Conservation (phyloP, 2,888 invertebrate genomes). For the Idaea straminata region DNA sequence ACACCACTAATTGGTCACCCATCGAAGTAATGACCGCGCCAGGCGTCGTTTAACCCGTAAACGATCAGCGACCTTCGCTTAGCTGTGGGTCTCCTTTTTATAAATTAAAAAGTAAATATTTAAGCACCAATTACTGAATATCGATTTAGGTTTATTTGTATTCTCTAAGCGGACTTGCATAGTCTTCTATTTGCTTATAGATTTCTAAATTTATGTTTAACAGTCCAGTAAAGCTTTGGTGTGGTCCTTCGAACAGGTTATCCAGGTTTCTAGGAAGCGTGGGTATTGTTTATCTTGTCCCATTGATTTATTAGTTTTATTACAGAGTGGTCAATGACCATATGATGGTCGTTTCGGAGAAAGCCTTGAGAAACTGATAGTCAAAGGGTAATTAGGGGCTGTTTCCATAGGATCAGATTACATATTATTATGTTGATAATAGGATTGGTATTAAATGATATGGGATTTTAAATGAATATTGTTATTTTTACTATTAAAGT, state of each 20-base stretch:
- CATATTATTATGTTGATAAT: no score
- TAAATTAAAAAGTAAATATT: constrained; percentile 1
- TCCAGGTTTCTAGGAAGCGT: constrained; percentile 25
- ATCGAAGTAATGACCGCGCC: no score
- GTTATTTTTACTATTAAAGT: no score
- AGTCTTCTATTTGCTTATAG: not conserved
- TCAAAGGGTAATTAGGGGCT: not conserved
- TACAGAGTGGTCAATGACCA: constrained; percentile 2
- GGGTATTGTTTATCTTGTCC: constrained; percentile 26
- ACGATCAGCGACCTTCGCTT: no score
- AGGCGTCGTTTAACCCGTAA: no score
- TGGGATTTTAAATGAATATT: no score
- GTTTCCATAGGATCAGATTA: no score
- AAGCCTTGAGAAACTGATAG: not conserved
- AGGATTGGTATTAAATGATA: no score
- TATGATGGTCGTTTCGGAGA: not conserved
- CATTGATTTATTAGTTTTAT: constrained; percentile 21
- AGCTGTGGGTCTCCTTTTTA: no score
- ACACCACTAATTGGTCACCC: no score
- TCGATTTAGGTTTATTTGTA: not conserved
- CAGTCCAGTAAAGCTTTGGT: constrained; percentile 9
- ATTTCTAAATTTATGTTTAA: not conserved
- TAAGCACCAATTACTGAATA: constrained; percentile 3
- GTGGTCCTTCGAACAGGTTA: constrained; percentile 29
- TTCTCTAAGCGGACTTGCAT: not conserved